Evolutionary conservation across 2,113 vertebrate genomes (phyloP), one percentile per base, ranked within the genome.

Genomic region (Typhlomys cinereus): DNA sequence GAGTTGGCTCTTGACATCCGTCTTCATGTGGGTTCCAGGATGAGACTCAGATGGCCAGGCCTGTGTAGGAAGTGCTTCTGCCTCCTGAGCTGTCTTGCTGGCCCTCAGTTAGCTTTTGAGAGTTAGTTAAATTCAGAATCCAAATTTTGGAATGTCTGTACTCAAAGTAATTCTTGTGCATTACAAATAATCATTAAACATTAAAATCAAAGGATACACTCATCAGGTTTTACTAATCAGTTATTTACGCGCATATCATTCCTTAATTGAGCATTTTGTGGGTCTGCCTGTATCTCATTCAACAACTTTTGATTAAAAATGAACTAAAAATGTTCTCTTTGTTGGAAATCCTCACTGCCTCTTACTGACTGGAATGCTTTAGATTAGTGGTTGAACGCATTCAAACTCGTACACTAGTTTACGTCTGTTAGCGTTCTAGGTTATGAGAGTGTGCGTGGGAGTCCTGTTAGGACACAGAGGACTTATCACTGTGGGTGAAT

Each of bases 281-380:
- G 34, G 23, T 61, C 2, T 86, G 31, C 4, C 7, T 20, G 15
- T 46, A 54, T 74, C 39, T 91, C n/a, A 52, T 9, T 83, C 34
- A 80, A 80, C 66, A 95, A 52, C 54, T 75, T 81, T 90, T 89
- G 78, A 85, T 57, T 76, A 62, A 78, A 90, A 88, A 89, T 59
- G 52, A 92, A 83, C 62, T 46, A 75, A 67, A 88, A 85, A 52
- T 85, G 7, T 75, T 75, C 36, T 1, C 4, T 64, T 94, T 95
- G 59, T 52, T 95, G 21, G 69, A 82, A 93, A 71, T 27, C 85
- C 29, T 5, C 69, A 0, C 44, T 62, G 2, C 31, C 1, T 62
- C 69, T 92, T 79, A 20, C 20, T 41, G 50, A 20, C 20, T 41
- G 50, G 69, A 39, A 66, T 79, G 57, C 44, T 78, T 88, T 81